Evolutionary conservation across 2,113 vertebrate species (phyloP).

Genomic region (Anolis carolinensis): DNA sequence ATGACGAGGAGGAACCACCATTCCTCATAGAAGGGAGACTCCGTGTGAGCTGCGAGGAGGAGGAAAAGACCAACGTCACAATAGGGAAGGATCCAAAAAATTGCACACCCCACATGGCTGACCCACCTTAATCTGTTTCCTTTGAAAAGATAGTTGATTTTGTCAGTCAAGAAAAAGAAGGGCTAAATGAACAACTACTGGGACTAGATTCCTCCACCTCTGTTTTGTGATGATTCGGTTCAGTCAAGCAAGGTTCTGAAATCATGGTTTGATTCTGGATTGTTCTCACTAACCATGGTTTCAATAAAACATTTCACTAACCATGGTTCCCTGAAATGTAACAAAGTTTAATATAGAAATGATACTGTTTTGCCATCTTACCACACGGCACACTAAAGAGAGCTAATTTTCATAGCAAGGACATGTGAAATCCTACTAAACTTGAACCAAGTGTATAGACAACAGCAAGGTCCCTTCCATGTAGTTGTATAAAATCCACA

Average conservation of each 20-base stretch:
- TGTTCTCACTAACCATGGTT: not conserved
- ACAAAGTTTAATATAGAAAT: not conserved
- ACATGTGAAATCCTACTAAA: not conserved
- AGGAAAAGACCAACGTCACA: too few relatives aligned
- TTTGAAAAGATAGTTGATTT: fast-evolving
- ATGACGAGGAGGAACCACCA: conserved; percentile 98
- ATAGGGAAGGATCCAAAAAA: not conserved
- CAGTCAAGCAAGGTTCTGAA: not conserved
- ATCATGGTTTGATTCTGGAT: not conserved
- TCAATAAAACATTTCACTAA: not conserved
- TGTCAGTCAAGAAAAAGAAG: not conserved
- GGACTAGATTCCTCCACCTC: not conserved
- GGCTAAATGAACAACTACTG: not conserved
- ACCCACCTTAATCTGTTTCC: not conserved
- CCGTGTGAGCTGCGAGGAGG: conserved; percentile 80
- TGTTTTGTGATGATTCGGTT: not conserved
- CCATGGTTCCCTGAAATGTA: not conserved
- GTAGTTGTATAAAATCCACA: too few relatives aligned
- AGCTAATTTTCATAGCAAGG: not conserved
- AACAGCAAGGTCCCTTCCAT: too few relatives aligned
- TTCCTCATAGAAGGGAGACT: conserved; percentile 92
- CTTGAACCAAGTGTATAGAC: not conserved
- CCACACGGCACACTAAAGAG: not conserved
- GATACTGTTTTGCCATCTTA: not conserved
- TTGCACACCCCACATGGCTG: too few relatives aligned